phyloP scores from a whole-genome alignment of 2,888 invertebrate genomes.

The Hofmannophila pseudospretella region DNA sequence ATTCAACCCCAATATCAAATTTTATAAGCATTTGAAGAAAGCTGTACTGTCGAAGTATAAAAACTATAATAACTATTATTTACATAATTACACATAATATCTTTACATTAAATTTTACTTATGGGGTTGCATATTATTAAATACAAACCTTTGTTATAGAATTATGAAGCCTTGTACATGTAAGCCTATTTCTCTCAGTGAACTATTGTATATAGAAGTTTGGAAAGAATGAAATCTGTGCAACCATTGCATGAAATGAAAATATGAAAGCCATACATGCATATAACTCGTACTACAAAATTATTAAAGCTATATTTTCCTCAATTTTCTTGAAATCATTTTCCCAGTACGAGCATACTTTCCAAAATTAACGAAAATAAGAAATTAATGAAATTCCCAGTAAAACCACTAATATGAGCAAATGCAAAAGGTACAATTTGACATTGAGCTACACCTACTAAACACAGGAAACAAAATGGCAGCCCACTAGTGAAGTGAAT shows the following conservation, averaged over 20 bases:
- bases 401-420: conserved; percentile 41
- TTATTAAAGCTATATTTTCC: background rate
- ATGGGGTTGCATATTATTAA: conserved; percentile 22
- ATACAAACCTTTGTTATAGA: conserved; percentile 22
- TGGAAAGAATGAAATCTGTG: too few relatives aligned
- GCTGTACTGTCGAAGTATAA: conserved; percentile 50
- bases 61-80: conserved; percentile 54
- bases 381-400: conserved; percentile 6
- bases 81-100: conserved; percentile 52
- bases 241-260: background rate
- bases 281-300: background rate
- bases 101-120: conserved; percentile 42
- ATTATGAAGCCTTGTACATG: conserved; percentile 22
- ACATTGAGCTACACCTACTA: conserved; percentile 32
- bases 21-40: conserved; percentile 3
- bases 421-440: conserved; percentile 56
- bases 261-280: background rate
- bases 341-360: too few relatives aligned
- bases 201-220: conserved; percentile 19
- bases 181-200: conserved; percentile 30
- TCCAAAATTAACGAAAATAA: background rate
- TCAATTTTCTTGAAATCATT: background rate
- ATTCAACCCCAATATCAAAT: conserved; percentile 11
- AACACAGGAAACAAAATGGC: too few relatives aligned
- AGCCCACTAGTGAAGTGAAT: conserved; percentile 5